These are phyloP conservation scores for Zapus hudsonius DNA, from an alignment of 2,113 vertebrate genomes.

Conservation along the genomic window DNA sequence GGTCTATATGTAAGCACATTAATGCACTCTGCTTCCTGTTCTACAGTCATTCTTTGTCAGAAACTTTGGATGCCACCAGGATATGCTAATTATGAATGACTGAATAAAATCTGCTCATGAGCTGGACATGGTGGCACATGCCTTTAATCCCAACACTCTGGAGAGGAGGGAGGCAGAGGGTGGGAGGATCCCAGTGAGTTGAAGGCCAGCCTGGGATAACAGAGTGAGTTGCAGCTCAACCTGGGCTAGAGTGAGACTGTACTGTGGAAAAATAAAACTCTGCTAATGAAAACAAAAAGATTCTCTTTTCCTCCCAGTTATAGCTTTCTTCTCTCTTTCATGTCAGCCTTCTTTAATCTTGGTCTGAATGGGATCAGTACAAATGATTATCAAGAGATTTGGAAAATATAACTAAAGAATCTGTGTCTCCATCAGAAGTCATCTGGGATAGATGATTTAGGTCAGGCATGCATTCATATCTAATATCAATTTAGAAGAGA, in stretches of 20 bases:
- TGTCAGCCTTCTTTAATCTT: neutral
- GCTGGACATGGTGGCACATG: too few species aligned
- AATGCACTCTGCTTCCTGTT: neutral
- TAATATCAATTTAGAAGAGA: slow-evolving; percentile 9
- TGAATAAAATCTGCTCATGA: neutral
- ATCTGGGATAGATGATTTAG: neutral
- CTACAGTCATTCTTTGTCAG: neutral
- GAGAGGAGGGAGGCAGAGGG: too few species aligned
- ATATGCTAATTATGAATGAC: neutral
- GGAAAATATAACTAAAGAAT: neutral
- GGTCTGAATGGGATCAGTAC: neutral
- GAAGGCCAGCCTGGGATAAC: too few species aligned
- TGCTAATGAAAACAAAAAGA: neutral
- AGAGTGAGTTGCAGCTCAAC: too few species aligned
- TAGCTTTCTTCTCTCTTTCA: slow-evolving; percentile 20
- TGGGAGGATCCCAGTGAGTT: too few species aligned
- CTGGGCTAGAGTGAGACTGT: too few species aligned
- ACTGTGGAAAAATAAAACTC: too few species aligned
- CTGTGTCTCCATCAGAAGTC: neutral
- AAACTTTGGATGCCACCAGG: neutral
- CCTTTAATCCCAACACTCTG: too few species aligned
- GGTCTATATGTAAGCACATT: neutral
- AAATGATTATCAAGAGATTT: slow-evolving; percentile 32
- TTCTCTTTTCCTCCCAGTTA: neutral
- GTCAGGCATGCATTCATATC: neutral